phyloP scores from a whole-genome alignment of 1,140 invertebrate genomes.

The Reticulitermes speratus region DNA sequence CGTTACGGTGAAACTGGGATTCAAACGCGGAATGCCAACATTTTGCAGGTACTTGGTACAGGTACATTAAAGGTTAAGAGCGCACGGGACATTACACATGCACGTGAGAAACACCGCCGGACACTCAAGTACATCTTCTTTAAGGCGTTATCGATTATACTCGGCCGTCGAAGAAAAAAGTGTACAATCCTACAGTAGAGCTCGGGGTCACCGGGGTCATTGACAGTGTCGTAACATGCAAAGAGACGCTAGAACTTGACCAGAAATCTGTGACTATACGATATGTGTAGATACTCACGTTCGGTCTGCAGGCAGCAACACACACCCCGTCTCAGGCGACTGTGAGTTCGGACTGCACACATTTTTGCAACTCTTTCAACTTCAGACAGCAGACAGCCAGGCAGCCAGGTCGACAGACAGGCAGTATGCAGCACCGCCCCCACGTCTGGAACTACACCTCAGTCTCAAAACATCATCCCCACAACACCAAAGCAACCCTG shows the following conservation, averaged over 20 bases:
- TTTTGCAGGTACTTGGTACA: too few species aligned
- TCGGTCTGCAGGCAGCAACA: background rate
- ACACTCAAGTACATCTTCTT: background rate
- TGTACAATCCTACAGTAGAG: background rate
- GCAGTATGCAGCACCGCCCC: background rate
- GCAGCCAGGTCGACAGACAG: background rate
- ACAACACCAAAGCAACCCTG: too few species aligned
- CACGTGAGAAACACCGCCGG: too few species aligned
- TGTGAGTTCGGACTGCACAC: background rate
- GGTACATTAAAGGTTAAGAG: too few species aligned
- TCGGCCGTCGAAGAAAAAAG: background rate
- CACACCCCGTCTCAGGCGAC: background rate
- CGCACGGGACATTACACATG: too few species aligned
- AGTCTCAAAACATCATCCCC: background rate
- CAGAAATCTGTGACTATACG: too few species aligned
- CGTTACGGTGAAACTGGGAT: too few species aligned
- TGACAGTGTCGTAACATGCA: background rate
- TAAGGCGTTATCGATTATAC: background rate
- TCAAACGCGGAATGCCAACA: too few species aligned
- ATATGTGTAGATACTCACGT: too few species aligned
- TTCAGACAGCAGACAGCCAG: background rate
- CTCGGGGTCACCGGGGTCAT: background rate
- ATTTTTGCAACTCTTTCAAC: background rate
- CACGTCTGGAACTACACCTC: background rate
- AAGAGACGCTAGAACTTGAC: too few species aligned